phyloP scores from a whole-genome alignment of 2,888 invertebrate genomes.

The Dynastes tityus region DNA sequence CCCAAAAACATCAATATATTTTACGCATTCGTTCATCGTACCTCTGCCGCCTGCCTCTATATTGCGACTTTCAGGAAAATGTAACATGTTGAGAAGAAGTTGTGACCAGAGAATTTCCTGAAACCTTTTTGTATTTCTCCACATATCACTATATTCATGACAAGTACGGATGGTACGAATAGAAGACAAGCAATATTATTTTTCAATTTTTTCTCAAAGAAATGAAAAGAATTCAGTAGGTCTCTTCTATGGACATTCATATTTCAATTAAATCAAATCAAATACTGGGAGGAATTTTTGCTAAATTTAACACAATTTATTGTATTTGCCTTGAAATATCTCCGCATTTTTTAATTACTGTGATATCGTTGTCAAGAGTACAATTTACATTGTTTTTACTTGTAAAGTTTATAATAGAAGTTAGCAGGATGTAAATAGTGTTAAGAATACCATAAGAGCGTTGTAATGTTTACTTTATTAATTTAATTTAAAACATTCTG shows the following conservation, averaged over 20 bases:
- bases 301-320: no score
- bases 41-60: constrained; percentile 41
- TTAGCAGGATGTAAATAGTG: no score
- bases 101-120: constrained; percentile 44
- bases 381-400: no score
- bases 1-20: constrained; percentile 53
- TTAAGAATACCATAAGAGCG: no score
- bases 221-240: background rate
- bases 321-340: no score
- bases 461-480: no score
- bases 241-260: background rate
- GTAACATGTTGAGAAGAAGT: constrained; percentile 43
- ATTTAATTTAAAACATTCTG: no score
- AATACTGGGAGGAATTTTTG: no score
- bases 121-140: constrained; percentile 41
- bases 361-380: no score
- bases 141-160: constrained; percentile 47
- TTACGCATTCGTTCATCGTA: constrained; percentile 48
- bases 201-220: constrained; percentile 31
- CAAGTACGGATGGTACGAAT: constrained; percentile 37
- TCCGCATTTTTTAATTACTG: no score
- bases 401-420: no score
- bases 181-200: constrained; percentile 42
- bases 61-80: constrained; percentile 47
- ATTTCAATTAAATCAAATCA: no score